Conservation (phyloP, 2,888 invertebrate genomes). For the Agriopis aurantiaria region DNA sequence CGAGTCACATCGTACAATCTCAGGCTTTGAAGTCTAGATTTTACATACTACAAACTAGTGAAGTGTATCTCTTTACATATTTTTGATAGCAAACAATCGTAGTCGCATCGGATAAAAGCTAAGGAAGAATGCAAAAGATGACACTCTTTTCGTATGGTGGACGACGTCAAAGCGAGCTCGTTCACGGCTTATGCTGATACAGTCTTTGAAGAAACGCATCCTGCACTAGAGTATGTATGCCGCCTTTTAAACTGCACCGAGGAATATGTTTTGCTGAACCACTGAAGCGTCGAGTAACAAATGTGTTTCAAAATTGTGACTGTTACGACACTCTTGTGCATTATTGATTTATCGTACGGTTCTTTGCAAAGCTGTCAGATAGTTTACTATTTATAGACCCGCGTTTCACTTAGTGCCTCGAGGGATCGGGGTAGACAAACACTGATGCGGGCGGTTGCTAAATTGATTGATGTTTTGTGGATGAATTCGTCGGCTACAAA, state of each 20-base stretch:
- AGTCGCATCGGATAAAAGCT: conserved; percentile 52
- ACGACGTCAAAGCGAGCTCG: conserved; percentile 67
- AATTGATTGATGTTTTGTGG: conserved; percentile 44
- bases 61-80: conserved; percentile 53
- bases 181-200: conserved; percentile 69
- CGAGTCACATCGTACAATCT: conserved; percentile 33
- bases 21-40: conserved; percentile 40
- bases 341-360: conserved; percentile 46
- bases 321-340: conserved; percentile 43
- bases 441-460: conserved; percentile 40
- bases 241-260: conserved; percentile 57
- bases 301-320: conserved; percentile 45
- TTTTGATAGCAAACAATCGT: conserved; percentile 61
- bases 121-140: conserved; percentile 66
- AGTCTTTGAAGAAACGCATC: conserved; percentile 70
- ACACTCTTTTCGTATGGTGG: conserved; percentile 60
- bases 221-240: conserved; percentile 64
- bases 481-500: conserved; percentile 34
- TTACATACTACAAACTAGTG: conserved; percentile 52
- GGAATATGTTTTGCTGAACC: conserved; percentile 59
- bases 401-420: conserved; percentile 42
- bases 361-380: conserved; percentile 46
- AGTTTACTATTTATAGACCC: conserved; percentile 46
- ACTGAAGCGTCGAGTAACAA: conserved; percentile 43
- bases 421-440: conserved; percentile 38